Conservation (phyloP, 2,888 invertebrate species). For the Dascillus cervinus region DNA sequence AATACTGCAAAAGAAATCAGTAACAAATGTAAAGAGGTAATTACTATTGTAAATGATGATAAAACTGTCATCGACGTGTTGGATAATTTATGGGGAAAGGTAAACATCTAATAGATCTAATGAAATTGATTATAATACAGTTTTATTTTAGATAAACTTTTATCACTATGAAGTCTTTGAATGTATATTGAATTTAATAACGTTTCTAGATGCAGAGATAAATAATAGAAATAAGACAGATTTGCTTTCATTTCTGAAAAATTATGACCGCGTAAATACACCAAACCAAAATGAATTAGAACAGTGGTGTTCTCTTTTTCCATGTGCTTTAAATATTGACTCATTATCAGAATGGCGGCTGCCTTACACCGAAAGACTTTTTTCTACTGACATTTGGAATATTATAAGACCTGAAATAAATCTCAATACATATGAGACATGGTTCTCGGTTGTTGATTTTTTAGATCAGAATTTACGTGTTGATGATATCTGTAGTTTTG, state of each 20-base stretch:
- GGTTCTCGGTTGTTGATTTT: no score
- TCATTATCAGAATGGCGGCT: conserved; percentile 45
- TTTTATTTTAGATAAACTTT: conserved; percentile 40
- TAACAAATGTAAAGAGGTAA: no score
- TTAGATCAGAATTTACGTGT: no score
- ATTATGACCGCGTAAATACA: conserved; percentile 35
- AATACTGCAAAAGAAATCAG: no score
- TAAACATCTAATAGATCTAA: conserved; percentile 15
- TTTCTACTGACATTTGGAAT: no score
- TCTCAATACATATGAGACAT: no score
- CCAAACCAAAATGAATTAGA: conserved; percentile 43
- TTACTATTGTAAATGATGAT: conserved; percentile 32
- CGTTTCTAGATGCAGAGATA: conserved; percentile 9
- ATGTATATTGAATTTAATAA: conserved; percentile 38
- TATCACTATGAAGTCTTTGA: conserved; percentile 49
- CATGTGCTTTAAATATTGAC: conserved; percentile 38
- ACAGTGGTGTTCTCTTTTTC: conserved; percentile 40
- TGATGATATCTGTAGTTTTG: no score
- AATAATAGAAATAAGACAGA: conserved; percentile 14
- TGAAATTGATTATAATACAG: conserved; percentile 7
- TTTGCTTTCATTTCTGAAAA: conserved; percentile 32
- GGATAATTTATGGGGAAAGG: conserved; percentile 26
- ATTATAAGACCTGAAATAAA: no score
- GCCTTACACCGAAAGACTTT: conserved; percentile 43
- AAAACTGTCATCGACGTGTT: conserved; percentile 26